phyloP scores from a whole-genome alignment of 2,888 invertebrate species.

The Leptothorax acervorum region DNA sequence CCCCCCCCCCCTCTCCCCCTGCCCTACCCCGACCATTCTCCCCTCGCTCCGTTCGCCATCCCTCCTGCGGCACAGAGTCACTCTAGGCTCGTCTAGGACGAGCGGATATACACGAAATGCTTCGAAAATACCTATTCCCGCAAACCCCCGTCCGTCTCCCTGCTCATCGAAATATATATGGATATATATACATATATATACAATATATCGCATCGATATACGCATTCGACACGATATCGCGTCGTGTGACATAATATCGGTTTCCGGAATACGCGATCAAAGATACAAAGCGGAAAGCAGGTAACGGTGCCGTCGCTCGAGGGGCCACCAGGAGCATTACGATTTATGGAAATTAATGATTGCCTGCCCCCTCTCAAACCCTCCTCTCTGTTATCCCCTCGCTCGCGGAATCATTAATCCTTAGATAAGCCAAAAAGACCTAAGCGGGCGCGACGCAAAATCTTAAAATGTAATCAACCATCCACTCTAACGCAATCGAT shows the following conservation, averaged over 20 bases:
- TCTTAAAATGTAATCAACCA: background rate
- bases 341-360: slow-evolving; percentile 48
- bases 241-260: slow-evolving; percentile 54
- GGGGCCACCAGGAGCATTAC: slow-evolving; percentile 39
- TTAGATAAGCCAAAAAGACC: slow-evolving; percentile 4
- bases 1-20: background rate
- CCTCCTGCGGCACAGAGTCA: slow-evolving; percentile 39
- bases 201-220: slow-evolving; percentile 43
- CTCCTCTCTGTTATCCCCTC: background rate
- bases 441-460: background rate
- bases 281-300: slow-evolving; percentile 59
- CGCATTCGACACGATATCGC: slow-evolving; percentile 38
- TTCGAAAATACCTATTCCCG: slow-evolving; percentile 69
- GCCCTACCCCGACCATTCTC: background rate
- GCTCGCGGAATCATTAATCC: slow-evolving; percentile 22
- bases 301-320: slow-evolving; percentile 32
- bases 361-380: background rate
- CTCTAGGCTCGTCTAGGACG: slow-evolving; percentile 64
- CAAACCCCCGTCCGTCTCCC: slow-evolving; percentile 1
- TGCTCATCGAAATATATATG: slow-evolving; percentile 42
- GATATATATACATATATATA: background rate
- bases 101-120: slow-evolving; percentile 67
- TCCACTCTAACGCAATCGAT: background rate
- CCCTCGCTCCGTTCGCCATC: slow-evolving; percentile 35
- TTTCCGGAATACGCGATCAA: slow-evolving; percentile 62